Evolutionary conservation across 1,140 invertebrate genomes (phyloP).

Genomic region (Philotrypesis tridentata): DNA sequence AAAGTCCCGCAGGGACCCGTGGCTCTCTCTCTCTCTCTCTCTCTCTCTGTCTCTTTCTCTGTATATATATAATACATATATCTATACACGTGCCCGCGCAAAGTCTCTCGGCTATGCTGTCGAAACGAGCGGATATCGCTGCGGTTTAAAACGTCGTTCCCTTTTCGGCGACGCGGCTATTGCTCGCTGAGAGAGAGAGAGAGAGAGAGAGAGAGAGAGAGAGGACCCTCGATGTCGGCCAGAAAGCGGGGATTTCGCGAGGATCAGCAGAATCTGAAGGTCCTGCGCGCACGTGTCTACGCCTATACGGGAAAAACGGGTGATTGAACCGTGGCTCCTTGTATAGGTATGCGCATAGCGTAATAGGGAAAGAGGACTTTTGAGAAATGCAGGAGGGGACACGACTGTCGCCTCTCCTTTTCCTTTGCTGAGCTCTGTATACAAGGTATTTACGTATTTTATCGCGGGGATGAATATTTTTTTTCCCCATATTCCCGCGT

Average conservation of each 20-base stretch:
- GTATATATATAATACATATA: too few relatives aligned
- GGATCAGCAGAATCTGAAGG: constrained; percentile 65
- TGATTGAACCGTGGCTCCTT: constrained; percentile 14
- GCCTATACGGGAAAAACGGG: not conserved
- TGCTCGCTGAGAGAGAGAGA: too few relatives aligned
- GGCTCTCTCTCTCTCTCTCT: constrained; percentile 43
- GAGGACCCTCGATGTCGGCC: constrained; percentile 54
- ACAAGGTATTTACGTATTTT: constrained; percentile 44
- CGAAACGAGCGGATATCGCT: constrained; percentile 69
- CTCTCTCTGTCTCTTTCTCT: too few relatives aligned
- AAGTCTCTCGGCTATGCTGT: constrained; percentile 56
- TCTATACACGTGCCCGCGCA: too few relatives aligned
- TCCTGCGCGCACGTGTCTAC: constrained; percentile 41
- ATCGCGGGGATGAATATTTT: constrained; percentile 12
- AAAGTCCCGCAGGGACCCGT: constrained; percentile 61
- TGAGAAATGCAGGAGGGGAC: constrained; percentile 7
- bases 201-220: too few relatives aligned
- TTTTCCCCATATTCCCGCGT: not conserved
- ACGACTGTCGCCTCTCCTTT: not conserved
- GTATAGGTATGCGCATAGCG: not conserved
- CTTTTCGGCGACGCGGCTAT: constrained; percentile 56
- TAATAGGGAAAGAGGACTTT: constrained; percentile 12
- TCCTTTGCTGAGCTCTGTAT: constrained; percentile 15
- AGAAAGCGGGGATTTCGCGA: constrained; percentile 60
- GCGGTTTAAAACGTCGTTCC: constrained; percentile 71